phyloP scores from a whole-genome alignment of 2,888 invertebrate species.

The Parnassius smintheus region DNA sequence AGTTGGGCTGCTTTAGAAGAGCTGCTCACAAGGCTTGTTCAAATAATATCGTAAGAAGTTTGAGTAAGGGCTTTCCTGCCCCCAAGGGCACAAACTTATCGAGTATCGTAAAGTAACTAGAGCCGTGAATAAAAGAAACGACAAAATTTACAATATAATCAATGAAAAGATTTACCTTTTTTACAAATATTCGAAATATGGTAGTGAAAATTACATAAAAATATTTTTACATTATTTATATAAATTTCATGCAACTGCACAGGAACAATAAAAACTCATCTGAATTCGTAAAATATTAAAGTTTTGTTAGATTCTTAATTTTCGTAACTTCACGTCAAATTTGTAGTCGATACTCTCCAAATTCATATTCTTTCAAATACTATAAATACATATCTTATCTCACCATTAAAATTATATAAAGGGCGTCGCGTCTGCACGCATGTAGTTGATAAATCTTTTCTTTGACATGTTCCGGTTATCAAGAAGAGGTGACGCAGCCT shows the following conservation, averaged over 20 bases:
- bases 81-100: constrained; percentile 65
- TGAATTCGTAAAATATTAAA: no score
- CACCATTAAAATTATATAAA: constrained; percentile 23
- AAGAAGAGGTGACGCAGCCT: constrained; percentile 40
- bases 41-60: constrained; percentile 75
- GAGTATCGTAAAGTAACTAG: constrained; percentile 48
- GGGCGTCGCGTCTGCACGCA: constrained; percentile 22
- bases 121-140: constrained; percentile 37
- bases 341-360: constrained; percentile 6
- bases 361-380: constrained; percentile 15
- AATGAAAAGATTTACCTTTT: no score
- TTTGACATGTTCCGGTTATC: constrained; percentile 38
- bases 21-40: constrained; percentile 52
- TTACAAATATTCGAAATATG: no score
- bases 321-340: no score
- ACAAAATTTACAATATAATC: constrained; percentile 36
- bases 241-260: no score
- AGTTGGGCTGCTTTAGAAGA: constrained; percentile 35
- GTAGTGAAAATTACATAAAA: no score
- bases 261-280: no score
- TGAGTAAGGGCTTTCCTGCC: constrained; percentile 60
- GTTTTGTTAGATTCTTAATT: no score
- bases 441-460: constrained; percentile 37
- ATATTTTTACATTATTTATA: no score
- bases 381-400: not conserved